A percentile compares a stretch with the other conserved stretches of the same genome.
phyloP scores from a whole-genome alignment of 2,888 invertebrate genomes.

The Cataglyphis rosenhaueri region DNA sequence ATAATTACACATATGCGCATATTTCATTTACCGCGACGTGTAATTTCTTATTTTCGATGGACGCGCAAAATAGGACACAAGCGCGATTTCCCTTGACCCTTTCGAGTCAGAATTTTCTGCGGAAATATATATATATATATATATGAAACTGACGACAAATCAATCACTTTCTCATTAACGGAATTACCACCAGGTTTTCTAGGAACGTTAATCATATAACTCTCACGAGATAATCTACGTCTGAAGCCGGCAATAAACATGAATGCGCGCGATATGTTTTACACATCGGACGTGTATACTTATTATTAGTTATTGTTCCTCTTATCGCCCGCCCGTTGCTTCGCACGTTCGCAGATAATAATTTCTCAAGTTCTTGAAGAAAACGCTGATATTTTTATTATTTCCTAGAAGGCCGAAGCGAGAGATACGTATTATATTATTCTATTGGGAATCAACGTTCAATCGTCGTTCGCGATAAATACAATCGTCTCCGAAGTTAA shows the following conservation, averaged over 20 bases:
- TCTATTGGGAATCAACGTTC: conserved; percentile 6
- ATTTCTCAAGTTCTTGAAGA: conserved; percentile 13
- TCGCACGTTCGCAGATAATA: conserved; percentile 10
- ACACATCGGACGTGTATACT: conserved; percentile 1
- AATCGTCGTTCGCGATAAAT: conserved; percentile 11
- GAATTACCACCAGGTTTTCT: not conserved
- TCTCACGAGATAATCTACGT: not conserved
- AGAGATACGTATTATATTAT: not conserved
- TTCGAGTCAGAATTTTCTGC: conserved; percentile 3
- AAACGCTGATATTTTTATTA: conserved; percentile 38
- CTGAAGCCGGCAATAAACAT: not conserved
- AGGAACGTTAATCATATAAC: not conserved
- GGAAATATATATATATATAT: too few relatives aligned
- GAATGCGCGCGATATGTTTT: conserved; percentile 38
- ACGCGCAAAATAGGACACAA: conserved; percentile 21
- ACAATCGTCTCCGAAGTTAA: conserved; percentile 24
- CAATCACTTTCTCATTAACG: conserved; percentile 17
- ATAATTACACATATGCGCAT: conserved; percentile 33
- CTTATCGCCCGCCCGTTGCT: conserved; percentile 46
- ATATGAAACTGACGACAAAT: not conserved
- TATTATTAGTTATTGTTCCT: conserved; percentile 55
- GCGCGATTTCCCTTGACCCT: conserved; percentile 2
- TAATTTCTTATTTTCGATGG: conserved; percentile 18
- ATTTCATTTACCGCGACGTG: conserved; percentile 33
- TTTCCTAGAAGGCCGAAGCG: conserved; percentile 28